Base-by-base conservation (phyloP, 2,113 vertebrate species). In the Tamias sibiricus region DNA sequence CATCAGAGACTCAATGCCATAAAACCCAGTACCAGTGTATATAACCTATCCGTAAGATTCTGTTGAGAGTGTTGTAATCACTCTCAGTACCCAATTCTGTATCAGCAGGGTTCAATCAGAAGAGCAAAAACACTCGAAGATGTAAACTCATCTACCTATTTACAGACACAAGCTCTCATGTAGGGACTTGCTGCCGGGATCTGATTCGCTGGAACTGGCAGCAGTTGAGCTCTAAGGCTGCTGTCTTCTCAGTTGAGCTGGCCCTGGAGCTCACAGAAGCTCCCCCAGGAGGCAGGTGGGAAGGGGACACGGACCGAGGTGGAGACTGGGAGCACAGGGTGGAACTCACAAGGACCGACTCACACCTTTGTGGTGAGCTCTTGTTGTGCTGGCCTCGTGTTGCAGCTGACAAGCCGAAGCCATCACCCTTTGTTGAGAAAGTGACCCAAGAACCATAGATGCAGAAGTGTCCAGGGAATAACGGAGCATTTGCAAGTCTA, bases 61-160 rank as follows among this genome's bases (percentile, higher is more conserved):
- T 90, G 3, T 71, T 74, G 24, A 4, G 52, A 16, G 52, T 52
- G 83, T n/a, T 57, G 37, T 37, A 74, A 74, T 3, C 47, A 93
- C 68, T 86, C 9, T 42, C 8, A 52, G 40, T 32, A 86, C 42
- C 17, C 49, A 69, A 75, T 81, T 82, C 66, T 95, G 3, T 26
- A 49, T 42, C 82, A 66, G 52, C 26, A 82, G 24, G 26, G 57
- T 74, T 84, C 68, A 64, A 8, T 84, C 17, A 35, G 69, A 30
- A 30, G 32, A 74, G 32, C 26, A 49, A 35, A 28, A 74, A 3
- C 11, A 30, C 17, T 35, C 30, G 28, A 35, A 74, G 12, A 13
- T 5, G 37, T 20, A 4, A 26, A 26, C 0, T 13, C 19, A 7
- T 26, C 28, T 6, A 6, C 54, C 5, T 22, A 2, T 42, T 42